Base-by-base conservation (phyloP, 2,888 invertebrate species). In the Drosophila neonasuta region DNA sequence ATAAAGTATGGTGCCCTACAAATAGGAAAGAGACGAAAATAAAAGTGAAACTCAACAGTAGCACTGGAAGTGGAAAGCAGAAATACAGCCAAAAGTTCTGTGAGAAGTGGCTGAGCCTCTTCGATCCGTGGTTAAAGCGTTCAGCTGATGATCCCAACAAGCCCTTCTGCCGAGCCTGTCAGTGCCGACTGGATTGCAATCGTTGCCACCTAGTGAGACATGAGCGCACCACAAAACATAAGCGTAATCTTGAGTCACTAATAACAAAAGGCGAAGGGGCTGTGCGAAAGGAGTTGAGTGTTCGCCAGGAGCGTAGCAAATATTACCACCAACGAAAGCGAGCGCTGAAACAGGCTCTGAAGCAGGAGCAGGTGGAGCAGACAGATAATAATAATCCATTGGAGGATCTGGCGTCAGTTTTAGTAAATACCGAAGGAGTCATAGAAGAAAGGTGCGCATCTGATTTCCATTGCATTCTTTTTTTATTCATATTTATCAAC, bases 81-180 rank as follows among this genome's bases (percentile, higher is more conserved):
- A 89, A 89, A 65, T 89, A 89, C 42, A 79, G 82, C 8, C 90
- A 90, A 51, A 88, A 86, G 65, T 90, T 90, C 57, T 89, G 90
- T 51, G 89, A 90, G 15, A 88, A 88, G 36, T 90, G 90, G 90
- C 57, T 90, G 1, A 90, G 72, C 4, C 67, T 90, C 3, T 90
- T 90, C 32, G 84, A 88, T 7, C 90, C 90, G 5, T 90, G 90
- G 90, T 67, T 90, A 0, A 64, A 74, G 8, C 84, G 89, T 0
- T 87, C 86, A 3, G 73, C 78, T 9, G 79, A 84, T 6, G 90
- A 90, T 60, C 78, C 82, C 0, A 80, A 88, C 49, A 90, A 90
- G 61, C 90, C 90, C 0, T 90, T 87, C 51, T 90, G 90, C 30
- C 76, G 85, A 6, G 90, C 88, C 0, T 90, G 90, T 41, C 88